Percentiles rank a stretch among this genome's conserved stretches.
Conservation (phyloP, 2,888 invertebrate genomes). For the Aspidiotus destructor region DNA sequence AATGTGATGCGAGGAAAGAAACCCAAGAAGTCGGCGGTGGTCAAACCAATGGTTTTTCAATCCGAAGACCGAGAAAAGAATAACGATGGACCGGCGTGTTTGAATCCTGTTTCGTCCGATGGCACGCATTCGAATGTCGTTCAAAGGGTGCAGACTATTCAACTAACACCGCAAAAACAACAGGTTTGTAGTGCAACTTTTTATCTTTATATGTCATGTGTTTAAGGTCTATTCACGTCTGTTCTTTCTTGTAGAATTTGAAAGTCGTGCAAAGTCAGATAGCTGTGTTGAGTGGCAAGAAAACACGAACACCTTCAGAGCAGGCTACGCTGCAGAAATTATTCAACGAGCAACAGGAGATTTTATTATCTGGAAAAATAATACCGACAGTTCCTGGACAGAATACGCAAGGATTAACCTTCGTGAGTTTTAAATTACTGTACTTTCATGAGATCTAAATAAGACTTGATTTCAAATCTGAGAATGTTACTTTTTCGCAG, state of each 20-base stretch:
- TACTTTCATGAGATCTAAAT: no score
- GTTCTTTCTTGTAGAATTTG: conserved; percentile 43
- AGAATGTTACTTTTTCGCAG: conserved; percentile 28
- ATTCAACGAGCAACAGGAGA: conserved; percentile 60
- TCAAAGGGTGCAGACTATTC: conserved; percentile 61
- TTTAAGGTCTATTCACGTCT: neutral
- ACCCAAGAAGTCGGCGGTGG: conserved; percentile 39
- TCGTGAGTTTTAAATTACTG: conserved; percentile 38
- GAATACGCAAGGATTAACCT: conserved; percentile 41
- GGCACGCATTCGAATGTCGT: conserved; percentile 39
- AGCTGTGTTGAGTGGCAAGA: conserved; percentile 51
- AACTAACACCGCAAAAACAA: conserved; percentile 63
- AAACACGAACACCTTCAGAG: conserved; percentile 47
- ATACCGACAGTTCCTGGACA: conserved; percentile 49
- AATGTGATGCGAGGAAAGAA: conserved; percentile 23
- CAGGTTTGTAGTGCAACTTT: conserved; percentile 45
- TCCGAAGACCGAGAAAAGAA: conserved; percentile 37
- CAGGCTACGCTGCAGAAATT: conserved; percentile 51
- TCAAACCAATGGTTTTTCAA: conserved; percentile 39
- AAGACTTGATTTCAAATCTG: neutral
- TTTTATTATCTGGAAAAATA: conserved; percentile 59
- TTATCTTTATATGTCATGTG: neutral
- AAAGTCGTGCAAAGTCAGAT: conserved; percentile 60
- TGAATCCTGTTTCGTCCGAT: conserved; percentile 37
- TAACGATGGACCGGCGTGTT: conserved; percentile 37